phyloP scores from a whole-genome alignment of 2,113 vertebrate species.

The Perca fluviatilis region DNA sequence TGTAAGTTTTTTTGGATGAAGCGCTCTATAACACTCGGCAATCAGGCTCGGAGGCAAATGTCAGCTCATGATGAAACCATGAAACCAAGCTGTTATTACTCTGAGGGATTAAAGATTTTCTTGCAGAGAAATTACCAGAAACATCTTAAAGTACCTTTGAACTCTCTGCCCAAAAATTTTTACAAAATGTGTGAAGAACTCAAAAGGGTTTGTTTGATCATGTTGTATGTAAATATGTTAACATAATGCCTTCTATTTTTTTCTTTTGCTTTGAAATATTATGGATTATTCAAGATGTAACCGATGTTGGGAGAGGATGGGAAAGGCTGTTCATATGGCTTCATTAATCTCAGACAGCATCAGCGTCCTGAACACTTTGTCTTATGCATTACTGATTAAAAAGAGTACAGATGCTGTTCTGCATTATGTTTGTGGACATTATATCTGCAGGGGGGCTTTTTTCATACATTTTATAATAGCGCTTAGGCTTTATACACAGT shows the following conservation, averaged over 20 bases:
- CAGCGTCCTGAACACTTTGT: background rate
- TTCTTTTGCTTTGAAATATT: background rate
- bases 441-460: constrained; percentile 28
- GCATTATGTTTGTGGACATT: constrained; percentile 20
- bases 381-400: constrained; percentile 31
- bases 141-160: constrained; percentile 25
- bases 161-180: background rate
- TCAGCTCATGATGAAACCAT: constrained; percentile 26
- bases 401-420: background rate
- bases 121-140: constrained; percentile 24
- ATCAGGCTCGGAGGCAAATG: constrained; percentile 53
- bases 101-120: constrained; percentile 35
- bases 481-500: constrained; percentile 35
- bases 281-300: background rate
- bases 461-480: constrained; percentile 49
- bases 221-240: background rate
- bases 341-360: background rate
- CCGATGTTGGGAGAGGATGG: background rate
- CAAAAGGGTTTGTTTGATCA: background rate
- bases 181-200: background rate
- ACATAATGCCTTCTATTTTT: background rate
- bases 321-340: background rate
- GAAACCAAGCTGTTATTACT: constrained; percentile 34
- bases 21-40: constrained; percentile 44
- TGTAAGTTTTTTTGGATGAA: constrained; percentile 30